Evolutionary conservation across 2,797 vertebrate species (phyloP), one percentile per base, ranked within the genome.

Genomic region (Epinephelus coioides): DNA sequence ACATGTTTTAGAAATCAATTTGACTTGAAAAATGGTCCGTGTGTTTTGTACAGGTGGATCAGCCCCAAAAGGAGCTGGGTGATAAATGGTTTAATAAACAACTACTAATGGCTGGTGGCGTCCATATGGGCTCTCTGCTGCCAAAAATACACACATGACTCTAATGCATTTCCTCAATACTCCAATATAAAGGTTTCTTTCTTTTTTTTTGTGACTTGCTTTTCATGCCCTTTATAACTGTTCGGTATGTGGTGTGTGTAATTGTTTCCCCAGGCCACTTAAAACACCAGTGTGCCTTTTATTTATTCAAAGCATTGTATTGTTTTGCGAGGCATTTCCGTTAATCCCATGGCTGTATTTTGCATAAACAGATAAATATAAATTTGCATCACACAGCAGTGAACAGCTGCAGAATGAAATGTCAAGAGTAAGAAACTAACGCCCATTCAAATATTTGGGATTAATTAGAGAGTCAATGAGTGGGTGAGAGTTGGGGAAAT

Each of bases 321-420:
- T 57, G 19, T 64, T 81, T 55, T 59, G 8, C 12, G 59, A 49
- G 34, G 12, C 21, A 34, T 67, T 61, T 61, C 14, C 1, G n/a
- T 18, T 53, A 34, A 54, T 66, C 60, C 63, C 51, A 60, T 49
- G 66, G 23, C 49, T 66, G 11, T 23, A 56, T 40, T 78, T 65
- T 77, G 30, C 43, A 70, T 69, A 23, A 76, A 63, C n/a, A 65
- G 47, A 40, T 60, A 34, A 9, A 30, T 34, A 47, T 25, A 67
- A 34, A 73, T 60, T 74, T 73, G 46, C 69, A 79, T 75, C 49
- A 77, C 23, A 61, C 14, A 70, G 57, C 43, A 63, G 47, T 51
- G 68, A 8, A 71, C 68, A 81, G 80, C 69, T 79, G 72, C 43
- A 46, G n/a, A 53, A 27, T 50, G 34, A 88, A 85, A 88, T 83